These are phyloP conservation scores for Lithobates sylvaticus DNA, from an alignment of 2,797 vertebrate species.

Conservation along the genomic window DNA sequence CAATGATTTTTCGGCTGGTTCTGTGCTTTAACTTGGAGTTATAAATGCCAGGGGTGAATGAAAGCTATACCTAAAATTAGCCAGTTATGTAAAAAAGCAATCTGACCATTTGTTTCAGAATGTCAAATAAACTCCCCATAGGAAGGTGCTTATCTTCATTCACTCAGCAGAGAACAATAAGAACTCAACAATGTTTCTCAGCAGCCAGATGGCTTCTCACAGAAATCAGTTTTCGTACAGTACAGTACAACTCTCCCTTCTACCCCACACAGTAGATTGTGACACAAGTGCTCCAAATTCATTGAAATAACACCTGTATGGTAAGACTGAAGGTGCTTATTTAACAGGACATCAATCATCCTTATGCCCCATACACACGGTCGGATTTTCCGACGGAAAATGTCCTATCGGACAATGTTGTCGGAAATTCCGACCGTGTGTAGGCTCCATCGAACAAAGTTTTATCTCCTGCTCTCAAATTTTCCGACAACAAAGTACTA, in stretches of 20 bases:
- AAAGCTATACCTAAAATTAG: not conserved
- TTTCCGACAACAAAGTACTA: too few species aligned
- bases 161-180: not conserved
- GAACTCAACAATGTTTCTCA: not conserved
- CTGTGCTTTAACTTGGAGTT: too few species aligned
- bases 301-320: not conserved
- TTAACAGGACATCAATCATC: too few species aligned
- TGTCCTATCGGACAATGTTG: too few species aligned
- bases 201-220: not conserved
- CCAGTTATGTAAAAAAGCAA: not conserved
- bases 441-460: too few species aligned
- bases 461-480: too few species aligned
- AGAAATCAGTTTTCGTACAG: not conserved
- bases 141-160: not conserved
- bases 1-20: too few species aligned
- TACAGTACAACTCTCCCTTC: not conserved
- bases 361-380: too few species aligned
- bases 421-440: too few species aligned
- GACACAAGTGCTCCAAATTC: not conserved
- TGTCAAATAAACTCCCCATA: not conserved
- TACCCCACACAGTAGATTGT: not conserved
- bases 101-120: not conserved
- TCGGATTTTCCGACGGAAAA: too few species aligned
- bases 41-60: too few species aligned
- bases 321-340: not conserved